A percentile compares a stretch with the other conserved stretches of the same genome.
Evolutionary conservation across 1,140 invertebrate genomes (phyloP).

Genomic region (Solen grandis): DNA sequence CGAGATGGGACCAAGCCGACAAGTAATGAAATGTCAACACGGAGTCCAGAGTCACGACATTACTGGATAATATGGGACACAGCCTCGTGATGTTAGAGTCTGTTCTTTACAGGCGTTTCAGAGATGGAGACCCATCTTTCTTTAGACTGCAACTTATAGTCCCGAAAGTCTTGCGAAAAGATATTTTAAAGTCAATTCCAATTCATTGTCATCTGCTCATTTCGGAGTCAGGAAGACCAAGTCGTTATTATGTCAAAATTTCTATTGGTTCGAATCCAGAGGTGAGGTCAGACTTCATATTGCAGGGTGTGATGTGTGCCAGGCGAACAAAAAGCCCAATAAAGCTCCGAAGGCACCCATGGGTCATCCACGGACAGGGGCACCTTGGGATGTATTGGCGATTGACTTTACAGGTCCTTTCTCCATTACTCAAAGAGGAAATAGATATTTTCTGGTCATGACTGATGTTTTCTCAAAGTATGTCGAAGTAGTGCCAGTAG

Average conservation of each 20-base stretch:
- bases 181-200: background rate
- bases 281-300: background rate
- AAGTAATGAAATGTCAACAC: too few species aligned
- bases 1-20: too few species aligned
- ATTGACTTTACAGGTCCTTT: background rate
- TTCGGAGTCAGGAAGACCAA: background rate
- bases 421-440: background rate
- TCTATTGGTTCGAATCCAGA: background rate
- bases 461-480: conserved; percentile 31
- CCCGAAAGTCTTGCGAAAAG: background rate
- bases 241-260: background rate
- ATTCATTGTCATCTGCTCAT: background rate
- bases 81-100: background rate
- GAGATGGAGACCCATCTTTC: background rate
- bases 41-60: background rate
- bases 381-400: background rate
- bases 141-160: background rate
- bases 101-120: background rate
- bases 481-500: conserved; percentile 15
- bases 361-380: background rate
- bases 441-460: conserved; percentile 18
- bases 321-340: background rate
- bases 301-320: background rate
- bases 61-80: background rate
- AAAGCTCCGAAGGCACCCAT: background rate